phyloP scores from a whole-genome alignment of 2,797 vertebrate species.

The Gephyroberyx darwinii region DNA sequence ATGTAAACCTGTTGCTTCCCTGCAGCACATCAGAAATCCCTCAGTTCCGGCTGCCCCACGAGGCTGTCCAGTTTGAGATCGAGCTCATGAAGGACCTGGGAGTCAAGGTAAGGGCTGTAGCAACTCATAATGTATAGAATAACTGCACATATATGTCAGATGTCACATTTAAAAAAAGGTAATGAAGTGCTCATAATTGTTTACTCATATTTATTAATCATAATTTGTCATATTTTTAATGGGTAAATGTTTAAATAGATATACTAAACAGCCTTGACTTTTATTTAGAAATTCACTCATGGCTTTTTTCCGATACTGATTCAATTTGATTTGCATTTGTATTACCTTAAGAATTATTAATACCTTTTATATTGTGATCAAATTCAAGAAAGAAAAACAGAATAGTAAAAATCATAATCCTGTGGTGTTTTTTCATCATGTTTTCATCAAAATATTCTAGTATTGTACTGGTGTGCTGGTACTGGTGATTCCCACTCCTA shows the following conservation, averaged over 20 bases:
- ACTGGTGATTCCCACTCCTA: too few relatives aligned
- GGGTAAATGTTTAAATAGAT: too few relatives aligned
- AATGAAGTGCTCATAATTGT: not conserved
- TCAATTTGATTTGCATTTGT: too few relatives aligned
- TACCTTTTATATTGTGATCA: not conserved
- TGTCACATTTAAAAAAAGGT: too few relatives aligned
- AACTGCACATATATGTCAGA: too few relatives aligned
- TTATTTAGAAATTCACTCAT: too few relatives aligned
- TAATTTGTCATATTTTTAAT: too few relatives aligned
- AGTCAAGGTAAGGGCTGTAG: slow-evolving; percentile 88
- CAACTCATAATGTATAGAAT: not conserved
- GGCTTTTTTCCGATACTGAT: too few relatives aligned
- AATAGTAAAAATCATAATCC: not conserved
- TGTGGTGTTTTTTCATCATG: not conserved
- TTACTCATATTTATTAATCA: too few relatives aligned
- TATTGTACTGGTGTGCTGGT: too few relatives aligned
- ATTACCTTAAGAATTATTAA: not conserved
- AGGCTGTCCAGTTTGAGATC: slow-evolving; percentile 93
- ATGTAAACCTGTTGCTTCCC: slow-evolving; percentile 38
- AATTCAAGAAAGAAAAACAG: not conserved
- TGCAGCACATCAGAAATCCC: slow-evolving; percentile 92
- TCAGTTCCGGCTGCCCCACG: slow-evolving; percentile 90
- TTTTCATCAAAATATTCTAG: too few relatives aligned
- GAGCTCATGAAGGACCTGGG: slow-evolving; percentile 94
- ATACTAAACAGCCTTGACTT: too few relatives aligned